Conservation (phyloP, 2,113 vertebrate genomes). For the Holacanthus passer region DNA sequence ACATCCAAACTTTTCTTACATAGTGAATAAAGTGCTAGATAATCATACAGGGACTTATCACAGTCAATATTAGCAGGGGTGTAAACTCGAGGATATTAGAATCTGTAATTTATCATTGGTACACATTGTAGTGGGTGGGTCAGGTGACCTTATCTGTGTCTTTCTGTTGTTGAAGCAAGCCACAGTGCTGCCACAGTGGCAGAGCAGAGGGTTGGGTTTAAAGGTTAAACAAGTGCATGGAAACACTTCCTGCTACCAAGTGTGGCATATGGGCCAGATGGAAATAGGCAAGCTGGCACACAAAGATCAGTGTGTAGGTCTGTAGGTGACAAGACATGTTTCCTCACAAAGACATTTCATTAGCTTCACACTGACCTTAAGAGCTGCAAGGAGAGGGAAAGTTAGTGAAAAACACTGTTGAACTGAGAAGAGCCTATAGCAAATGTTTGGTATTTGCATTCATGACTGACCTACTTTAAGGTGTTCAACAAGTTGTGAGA, state of each 20-base stretch:
- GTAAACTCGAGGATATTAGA: neutral
- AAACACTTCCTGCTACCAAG: conserved; percentile 53
- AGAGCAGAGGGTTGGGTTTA: conserved; percentile 44
- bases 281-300: conserved; percentile 35
- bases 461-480: conserved; percentile 16
- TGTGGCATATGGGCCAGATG: conserved; percentile 49
- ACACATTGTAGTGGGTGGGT: neutral
- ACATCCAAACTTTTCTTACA: neutral
- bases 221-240: conserved; percentile 28
- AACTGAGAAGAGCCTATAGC: no score
- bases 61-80: neutral
- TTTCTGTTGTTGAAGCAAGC: neutral
- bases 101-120: neutral
- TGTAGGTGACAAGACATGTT: conserved; percentile 1
- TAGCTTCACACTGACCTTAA: neutral
- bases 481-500: neutral
- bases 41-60: neutral
- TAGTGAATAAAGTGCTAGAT: neutral
- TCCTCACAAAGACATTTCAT: conserved; percentile 1
- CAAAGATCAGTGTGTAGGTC: conserved; percentile 4
- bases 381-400: neutral
- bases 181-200: conserved; percentile 17
- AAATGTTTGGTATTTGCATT: neutral
- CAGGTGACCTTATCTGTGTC: conserved; percentile 30
- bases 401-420: neutral